These are phyloP conservation scores for Hormiphora californensis DNA, from an alignment of 37 sponge, comb jelly and placozoan genomes.

Conservation along the genomic window DNA sequence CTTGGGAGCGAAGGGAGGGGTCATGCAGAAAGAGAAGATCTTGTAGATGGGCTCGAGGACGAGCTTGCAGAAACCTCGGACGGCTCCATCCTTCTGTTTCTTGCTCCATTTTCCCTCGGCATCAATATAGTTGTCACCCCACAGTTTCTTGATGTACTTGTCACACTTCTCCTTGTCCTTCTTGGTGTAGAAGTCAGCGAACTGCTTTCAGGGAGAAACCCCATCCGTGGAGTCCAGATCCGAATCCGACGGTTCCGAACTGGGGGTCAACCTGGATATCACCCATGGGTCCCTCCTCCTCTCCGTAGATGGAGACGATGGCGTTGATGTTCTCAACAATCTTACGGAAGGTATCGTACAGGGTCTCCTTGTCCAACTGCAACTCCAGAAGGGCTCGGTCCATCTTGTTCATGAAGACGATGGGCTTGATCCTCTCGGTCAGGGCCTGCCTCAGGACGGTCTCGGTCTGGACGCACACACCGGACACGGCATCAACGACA, in stretches of 20 bases:
- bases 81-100: slow-evolving; percentile 66
- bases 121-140: slow-evolving; percentile 94
- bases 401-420: slow-evolving; percentile 99
- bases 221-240: slow-evolving; percentile 98
- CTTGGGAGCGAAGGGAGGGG: background rate
- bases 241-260: slow-evolving; percentile 94
- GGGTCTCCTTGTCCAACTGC: slow-evolving; percentile 71
- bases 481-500: slow-evolving; percentile 96
- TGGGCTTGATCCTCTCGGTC: slow-evolving; percentile 93
- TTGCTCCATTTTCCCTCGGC: slow-evolving; percentile 91
- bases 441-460: slow-evolving; percentile 97
- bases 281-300: slow-evolving; percentile 92
- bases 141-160: slow-evolving; percentile 90
- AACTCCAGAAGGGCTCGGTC: slow-evolving; percentile 98
- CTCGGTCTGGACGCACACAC: slow-evolving; percentile 98
- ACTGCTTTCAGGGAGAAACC: slow-evolving; percentile 97
- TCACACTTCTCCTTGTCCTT: slow-evolving; percentile 87
- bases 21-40: slow-evolving; percentile 57
- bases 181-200: slow-evolving; percentile 91
- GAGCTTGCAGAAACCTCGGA: slow-evolving; percentile 93
- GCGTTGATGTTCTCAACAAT: slow-evolving; percentile 96
- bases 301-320: slow-evolving; percentile 91
- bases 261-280: slow-evolving; percentile 66
- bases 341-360: slow-evolving; percentile 86
- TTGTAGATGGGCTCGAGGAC: slow-evolving; percentile 99